Conservation (phyloP, 1,140 invertebrate species). For the Drosophila nebulosa region DNA sequence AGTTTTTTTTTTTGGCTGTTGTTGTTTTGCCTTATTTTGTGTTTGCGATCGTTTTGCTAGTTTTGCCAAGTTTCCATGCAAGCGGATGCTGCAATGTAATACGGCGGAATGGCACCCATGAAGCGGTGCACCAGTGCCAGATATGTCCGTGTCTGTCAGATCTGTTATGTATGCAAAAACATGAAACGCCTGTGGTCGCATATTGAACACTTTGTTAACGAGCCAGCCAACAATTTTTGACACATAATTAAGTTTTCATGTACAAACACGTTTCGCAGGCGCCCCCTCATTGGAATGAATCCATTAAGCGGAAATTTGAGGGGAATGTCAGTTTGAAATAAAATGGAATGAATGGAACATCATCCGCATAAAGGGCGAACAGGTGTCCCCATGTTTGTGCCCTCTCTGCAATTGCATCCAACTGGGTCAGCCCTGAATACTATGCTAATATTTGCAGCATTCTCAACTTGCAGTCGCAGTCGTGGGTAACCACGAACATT, state of each 20-base stretch:
- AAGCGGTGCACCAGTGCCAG: neutral
- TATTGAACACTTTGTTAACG: slow-evolving; percentile 55
- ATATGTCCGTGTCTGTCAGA: neutral
- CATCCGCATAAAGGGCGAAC: neutral
- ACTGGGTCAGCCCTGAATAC: neutral
- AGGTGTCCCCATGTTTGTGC: neutral
- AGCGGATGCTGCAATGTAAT: neutral
- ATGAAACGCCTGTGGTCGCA: slow-evolving; percentile 62
- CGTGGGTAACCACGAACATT: neutral
- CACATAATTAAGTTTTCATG: slow-evolving; percentile 77
- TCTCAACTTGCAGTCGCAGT: too few relatives aligned
- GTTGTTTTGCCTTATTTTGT: slow-evolving; percentile 31
- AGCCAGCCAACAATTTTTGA: slow-evolving; percentile 60
- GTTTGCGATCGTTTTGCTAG: slow-evolving; percentile 53
- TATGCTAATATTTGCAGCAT: neutral
- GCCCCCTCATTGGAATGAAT: slow-evolving; percentile 10
- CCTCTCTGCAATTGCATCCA: neutral
- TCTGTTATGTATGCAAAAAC: slow-evolving; percentile 50
- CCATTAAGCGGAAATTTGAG: neutral
- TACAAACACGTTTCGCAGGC: slow-evolving; percentile 43
- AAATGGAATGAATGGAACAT: neutral
- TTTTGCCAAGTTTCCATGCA: slow-evolving; percentile 24
- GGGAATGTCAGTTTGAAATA: neutral
- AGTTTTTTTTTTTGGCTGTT: slow-evolving; percentile 25
- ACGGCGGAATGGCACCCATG: neutral